phyloP scores from a whole-genome alignment of 2,888 invertebrate species.

The Julus scandinavius region DNA sequence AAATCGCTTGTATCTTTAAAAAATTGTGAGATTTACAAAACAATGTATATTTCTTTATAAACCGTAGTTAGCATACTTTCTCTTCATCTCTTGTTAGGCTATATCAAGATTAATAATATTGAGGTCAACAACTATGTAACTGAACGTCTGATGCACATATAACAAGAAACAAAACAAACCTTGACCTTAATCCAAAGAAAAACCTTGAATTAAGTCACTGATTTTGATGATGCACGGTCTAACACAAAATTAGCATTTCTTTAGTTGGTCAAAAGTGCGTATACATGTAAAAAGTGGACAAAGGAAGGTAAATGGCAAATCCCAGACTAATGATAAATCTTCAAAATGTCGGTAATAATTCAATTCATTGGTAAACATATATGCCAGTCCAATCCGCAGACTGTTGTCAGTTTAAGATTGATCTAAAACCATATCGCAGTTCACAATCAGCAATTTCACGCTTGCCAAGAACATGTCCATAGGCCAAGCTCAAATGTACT shows the following conservation, averaged over 20 bases:
- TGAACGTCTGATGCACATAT: not conserved
- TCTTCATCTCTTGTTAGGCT: not conserved
- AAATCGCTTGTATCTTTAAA: not conserved
- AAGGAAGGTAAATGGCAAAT: too few species aligned
- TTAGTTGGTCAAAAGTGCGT: not conserved
- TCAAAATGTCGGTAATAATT: too few species aligned
- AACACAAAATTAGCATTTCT: not conserved
- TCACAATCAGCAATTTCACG: slow-evolving; percentile 9
- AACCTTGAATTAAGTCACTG: not conserved
- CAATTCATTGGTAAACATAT: too few species aligned
- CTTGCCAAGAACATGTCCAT: not conserved
- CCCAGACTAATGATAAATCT: too few species aligned
- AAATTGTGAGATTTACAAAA: too few species aligned
- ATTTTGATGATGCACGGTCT: not conserved
- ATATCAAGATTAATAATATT: not conserved
- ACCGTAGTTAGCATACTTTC: not conserved
- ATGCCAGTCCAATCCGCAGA: not conserved
- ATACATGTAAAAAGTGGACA: not conserved
- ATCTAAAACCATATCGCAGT: not conserved
- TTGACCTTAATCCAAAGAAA: not conserved
- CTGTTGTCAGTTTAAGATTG: not conserved
- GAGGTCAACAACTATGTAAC: not conserved
- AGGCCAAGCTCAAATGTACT: not conserved
- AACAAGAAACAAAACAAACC: not conserved
- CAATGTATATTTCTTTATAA: not conserved